Conservation (phyloP, 2,797 vertebrate genomes). For the Clarias platycephalus region DNA sequence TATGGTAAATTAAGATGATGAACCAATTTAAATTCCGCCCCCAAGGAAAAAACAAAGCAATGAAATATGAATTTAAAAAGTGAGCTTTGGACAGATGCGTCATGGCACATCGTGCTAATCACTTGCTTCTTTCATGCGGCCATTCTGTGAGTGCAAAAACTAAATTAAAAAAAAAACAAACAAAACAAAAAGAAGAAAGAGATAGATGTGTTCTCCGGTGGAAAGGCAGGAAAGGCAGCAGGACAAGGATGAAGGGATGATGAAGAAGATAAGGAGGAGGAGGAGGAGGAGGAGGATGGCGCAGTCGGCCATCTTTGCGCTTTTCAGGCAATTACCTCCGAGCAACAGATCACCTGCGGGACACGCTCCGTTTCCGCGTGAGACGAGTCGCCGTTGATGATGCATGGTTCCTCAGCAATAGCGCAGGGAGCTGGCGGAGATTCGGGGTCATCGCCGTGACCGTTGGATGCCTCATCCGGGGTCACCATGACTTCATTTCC, state of each 20-base stretch:
- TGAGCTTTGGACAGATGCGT: background rate
- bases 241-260: conserved; percentile 62
- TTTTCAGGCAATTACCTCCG: conserved; percentile 90
- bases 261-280: conserved; percentile 59
- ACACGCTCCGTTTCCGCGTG: conserved; percentile 81
- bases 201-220: conserved; percentile 28
- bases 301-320: conserved; percentile 62
- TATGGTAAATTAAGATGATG: conserved; percentile 23
- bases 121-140: background rate
- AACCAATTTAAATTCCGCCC: background rate
- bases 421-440: conserved; percentile 55
- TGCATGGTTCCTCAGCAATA: conserved; percentile 72
- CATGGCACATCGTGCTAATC: background rate
- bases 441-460: conserved; percentile 53
- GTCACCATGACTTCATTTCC: conserved; percentile 59
- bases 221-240: conserved; percentile 64
- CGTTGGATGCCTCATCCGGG: conserved; percentile 66
- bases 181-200: background rate
- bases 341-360: conserved; percentile 97
- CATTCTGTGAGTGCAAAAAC: background rate
- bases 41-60: conserved; percentile 9
- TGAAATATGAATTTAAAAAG: background rate
- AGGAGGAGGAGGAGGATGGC: conserved; percentile 60
- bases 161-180: background rate
- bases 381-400: conserved; percentile 90